Evolutionary conservation across 2,888 invertebrate genomes (phyloP).

Genomic region (Drosophila austrosaltans): DNA sequence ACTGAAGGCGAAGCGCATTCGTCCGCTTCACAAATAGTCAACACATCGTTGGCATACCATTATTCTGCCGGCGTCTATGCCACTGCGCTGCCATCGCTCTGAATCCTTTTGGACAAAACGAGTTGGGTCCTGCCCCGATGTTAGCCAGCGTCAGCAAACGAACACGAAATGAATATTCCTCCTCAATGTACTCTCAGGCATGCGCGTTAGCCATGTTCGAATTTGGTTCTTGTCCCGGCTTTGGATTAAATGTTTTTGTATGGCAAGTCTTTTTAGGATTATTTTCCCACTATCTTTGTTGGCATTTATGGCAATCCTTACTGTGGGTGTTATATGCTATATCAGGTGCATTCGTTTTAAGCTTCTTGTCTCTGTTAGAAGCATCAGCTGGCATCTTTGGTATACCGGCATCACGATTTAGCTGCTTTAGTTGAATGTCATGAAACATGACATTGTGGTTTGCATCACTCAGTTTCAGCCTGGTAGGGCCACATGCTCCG

Average conservation of each 20-base stretch:
- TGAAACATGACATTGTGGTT: constrained; percentile 39
- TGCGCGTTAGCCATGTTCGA: constrained; percentile 59
- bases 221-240: constrained; percentile 56
- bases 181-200: constrained; percentile 52
- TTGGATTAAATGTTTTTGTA: constrained; percentile 15
- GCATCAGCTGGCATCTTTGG: background rate
- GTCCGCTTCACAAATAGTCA: constrained; percentile 83
- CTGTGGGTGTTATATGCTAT: constrained; percentile 31
- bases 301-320: constrained; percentile 23
- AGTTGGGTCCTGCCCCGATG: constrained; percentile 24
- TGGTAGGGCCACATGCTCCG: constrained; percentile 15
- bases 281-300: constrained; percentile 40
- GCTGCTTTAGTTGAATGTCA: background rate
- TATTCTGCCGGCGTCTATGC: constrained; percentile 75
- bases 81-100: constrained; percentile 47
- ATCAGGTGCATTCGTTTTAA: background rate
- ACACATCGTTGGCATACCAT: constrained; percentile 68
- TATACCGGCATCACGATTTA: background rate
- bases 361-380: constrained; percentile 13
- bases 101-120: constrained; percentile 55
- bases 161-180: constrained; percentile 10
- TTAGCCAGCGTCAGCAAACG: constrained; percentile 31
- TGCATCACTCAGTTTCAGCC: constrained; percentile 33
- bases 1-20: constrained; percentile 83
- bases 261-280: background rate